A percentile compares a stretch with the other conserved stretches of the same genome.
phyloP scores from a whole-genome alignment of 2,797 vertebrate species.

The Nasua narica region DNA sequence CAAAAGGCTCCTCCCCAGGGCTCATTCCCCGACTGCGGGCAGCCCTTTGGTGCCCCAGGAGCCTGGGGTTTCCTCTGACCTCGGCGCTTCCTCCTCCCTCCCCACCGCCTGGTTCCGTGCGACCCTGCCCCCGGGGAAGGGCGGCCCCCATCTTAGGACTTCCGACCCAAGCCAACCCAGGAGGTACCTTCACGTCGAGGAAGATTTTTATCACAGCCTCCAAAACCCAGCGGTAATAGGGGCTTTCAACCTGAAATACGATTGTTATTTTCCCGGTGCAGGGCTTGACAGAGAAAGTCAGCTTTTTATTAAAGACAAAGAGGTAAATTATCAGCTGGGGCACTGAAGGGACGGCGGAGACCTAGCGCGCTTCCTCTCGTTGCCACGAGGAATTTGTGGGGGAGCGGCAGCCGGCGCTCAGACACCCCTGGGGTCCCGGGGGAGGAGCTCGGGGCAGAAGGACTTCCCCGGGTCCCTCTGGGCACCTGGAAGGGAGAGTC shows the following conservation, averaged over 20 bases:
- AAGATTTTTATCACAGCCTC: constrained; percentile 60
- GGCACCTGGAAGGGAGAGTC: constrained; percentile 48
- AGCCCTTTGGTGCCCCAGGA: constrained; percentile 52
- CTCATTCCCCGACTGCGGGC: constrained; percentile 65
- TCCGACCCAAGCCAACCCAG: constrained; percentile 59
- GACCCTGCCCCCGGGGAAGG: constrained; percentile 27
- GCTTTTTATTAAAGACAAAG: constrained; percentile 82
- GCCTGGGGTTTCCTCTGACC: constrained; percentile 66
- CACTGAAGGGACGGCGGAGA: constrained; percentile 79
- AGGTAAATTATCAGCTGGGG: constrained; percentile 80
- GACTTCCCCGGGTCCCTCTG: constrained; percentile 50
- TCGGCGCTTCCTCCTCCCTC: constrained; percentile 30
- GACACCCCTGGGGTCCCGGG: constrained; percentile 63
- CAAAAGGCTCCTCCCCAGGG: constrained; percentile 74
- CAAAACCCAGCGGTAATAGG: constrained; percentile 39
- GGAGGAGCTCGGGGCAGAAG: constrained; percentile 60
- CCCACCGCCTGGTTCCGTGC: not conserved
- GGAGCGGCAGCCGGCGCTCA: constrained; percentile 80
- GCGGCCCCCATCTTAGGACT: constrained; percentile 49
- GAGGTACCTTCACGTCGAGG: constrained; percentile 73
- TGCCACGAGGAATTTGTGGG: constrained; percentile 83
- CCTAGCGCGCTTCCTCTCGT: constrained; percentile 77
- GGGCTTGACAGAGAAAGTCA: constrained; percentile 73
- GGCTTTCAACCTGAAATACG: constrained; percentile 67
- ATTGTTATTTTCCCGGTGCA: constrained; percentile 63